Evolutionary conservation across 2,797 vertebrate genomes (phyloP).

Genomic region (Mus spretus): DNA sequence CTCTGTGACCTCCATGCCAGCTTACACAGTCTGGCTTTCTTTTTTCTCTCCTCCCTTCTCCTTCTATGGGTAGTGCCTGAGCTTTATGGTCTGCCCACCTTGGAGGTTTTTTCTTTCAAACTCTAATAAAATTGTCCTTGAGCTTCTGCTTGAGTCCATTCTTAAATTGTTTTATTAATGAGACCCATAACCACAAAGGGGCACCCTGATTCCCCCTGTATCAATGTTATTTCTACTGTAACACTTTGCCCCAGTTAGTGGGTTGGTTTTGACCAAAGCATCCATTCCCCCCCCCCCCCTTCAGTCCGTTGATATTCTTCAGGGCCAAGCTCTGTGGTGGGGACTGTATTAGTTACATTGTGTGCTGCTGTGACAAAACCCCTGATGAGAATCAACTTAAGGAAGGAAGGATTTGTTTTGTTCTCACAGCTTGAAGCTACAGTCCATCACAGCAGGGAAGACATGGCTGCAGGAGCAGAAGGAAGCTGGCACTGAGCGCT

Average conservation of each 20-base stretch:
- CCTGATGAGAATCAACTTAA: not conserved
- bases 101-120: not conserved
- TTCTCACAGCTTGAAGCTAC: not conserved
- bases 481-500: not conserved
- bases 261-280: not conserved
- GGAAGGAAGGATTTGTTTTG: not conserved
- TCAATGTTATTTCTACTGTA: not conserved
- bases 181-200: not conserved
- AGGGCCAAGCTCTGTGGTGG: not conserved
- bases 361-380: not conserved
- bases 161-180: not conserved
- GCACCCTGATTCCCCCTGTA: not conserved
- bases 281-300: not conserved
- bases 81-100: not conserved
- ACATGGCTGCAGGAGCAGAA: not conserved
- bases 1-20: not conserved
- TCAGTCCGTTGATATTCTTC: not conserved
- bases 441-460: not conserved
- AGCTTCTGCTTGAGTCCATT: not conserved
- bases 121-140: not conserved
- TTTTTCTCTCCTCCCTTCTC: not conserved
- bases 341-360: not conserved
- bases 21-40: not conserved
- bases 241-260: not conserved
- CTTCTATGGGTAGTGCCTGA: not conserved